phyloP scores from a whole-genome alignment of 2,113 vertebrate genomes.

The Neopipo cinnamomea region DNA sequence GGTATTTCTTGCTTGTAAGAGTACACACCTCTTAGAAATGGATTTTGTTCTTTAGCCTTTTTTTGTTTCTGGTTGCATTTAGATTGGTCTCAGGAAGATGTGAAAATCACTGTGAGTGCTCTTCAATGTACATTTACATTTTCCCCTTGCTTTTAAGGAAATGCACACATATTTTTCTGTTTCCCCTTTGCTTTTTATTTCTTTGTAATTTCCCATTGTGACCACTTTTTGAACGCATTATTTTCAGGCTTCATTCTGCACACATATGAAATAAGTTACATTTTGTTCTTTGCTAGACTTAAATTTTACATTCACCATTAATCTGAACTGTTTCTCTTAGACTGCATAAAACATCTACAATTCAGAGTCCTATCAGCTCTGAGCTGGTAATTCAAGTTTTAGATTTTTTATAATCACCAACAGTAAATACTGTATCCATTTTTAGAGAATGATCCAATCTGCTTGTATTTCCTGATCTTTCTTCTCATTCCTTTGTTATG shows the following conservation, averaged over 20 bases:
- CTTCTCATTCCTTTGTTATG: conserved; percentile 57
- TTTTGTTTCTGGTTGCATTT: not conserved
- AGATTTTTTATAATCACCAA: not conserved
- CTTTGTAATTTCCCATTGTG: not conserved
- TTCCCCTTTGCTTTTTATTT: not conserved
- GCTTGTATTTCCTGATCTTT: conserved; percentile 54
- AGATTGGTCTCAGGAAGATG: not conserved
- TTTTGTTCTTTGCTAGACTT: not conserved
- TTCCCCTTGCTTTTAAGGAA: not conserved
- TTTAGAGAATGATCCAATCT: conserved; percentile 43
- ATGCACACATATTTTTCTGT: not conserved
- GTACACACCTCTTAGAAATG: not conserved
- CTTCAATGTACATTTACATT: not conserved
- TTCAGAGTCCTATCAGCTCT: not conserved
- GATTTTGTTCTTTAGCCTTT: not conserved
- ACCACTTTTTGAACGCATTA: not conserved
- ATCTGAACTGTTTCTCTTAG: not conserved
- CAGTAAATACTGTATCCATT: conserved; percentile 39
- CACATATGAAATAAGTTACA: not conserved
- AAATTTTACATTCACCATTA: not conserved
- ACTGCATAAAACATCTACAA: not conserved
- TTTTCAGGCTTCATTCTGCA: not conserved
- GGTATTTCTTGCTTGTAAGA: not conserved
- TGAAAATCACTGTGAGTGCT: not conserved
- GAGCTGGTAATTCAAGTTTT: not conserved